Conservation (phyloP, 2,888 invertebrate genomes). For the Nemotelus nigrinus region DNA sequence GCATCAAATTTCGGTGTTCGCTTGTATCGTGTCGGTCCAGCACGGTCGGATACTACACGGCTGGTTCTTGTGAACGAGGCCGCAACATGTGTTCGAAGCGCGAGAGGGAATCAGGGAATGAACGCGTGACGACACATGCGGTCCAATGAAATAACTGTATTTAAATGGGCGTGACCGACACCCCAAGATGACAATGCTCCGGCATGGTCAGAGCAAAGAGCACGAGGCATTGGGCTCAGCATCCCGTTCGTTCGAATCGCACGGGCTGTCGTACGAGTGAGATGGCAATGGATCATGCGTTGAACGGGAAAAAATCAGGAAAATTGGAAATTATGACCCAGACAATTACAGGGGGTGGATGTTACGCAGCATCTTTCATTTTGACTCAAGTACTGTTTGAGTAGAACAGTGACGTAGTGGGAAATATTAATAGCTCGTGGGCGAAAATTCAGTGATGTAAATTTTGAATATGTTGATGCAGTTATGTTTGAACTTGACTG, state of each 20-base stretch:
- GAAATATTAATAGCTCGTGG: not conserved
- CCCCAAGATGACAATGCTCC: constrained; percentile 54
- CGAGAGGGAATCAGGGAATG: constrained; percentile 45
- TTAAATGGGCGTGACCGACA: constrained; percentile 65
- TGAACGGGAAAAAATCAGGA: constrained; percentile 12
- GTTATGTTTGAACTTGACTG: too few relatives aligned
- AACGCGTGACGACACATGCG: constrained; percentile 55
- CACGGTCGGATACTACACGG: not conserved
- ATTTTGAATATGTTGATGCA: too few relatives aligned
- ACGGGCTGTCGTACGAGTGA: constrained; percentile 10
- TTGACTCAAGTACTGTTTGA: not conserved
- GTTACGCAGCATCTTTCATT: constrained; percentile 30
- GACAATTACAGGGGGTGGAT: constrained; percentile 27
- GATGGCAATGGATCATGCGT: constrained; percentile 16
- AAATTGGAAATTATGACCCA: constrained; percentile 34
- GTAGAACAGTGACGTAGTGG: constrained; percentile 8
- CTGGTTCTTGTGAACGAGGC: constrained; percentile 2
- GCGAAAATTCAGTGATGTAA: too few relatives aligned
- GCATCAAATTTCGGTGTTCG: too few relatives aligned
- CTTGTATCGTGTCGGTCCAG: too few relatives aligned
- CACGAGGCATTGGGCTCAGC: constrained; percentile 23
- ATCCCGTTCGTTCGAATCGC: constrained; percentile 2
- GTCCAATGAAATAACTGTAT: constrained; percentile 66
- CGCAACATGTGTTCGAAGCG: constrained; percentile 40
- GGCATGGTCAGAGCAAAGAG: constrained; percentile 22